Conservation (phyloP, 2,113 vertebrate genomes). For the Micronycteris hirsuta region DNA sequence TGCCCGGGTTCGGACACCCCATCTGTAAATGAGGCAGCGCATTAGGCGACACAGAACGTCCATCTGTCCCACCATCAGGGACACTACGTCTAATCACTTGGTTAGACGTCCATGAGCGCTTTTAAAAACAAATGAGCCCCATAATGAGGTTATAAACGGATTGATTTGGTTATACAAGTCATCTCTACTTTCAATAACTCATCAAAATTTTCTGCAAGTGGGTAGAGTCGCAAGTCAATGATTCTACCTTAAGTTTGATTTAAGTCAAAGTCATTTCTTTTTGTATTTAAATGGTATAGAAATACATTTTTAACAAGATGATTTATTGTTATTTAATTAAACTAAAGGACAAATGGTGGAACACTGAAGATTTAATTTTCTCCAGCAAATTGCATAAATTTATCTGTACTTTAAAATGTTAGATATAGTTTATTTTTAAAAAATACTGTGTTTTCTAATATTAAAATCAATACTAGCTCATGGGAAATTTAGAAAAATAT, state of each 20-base stretch:
- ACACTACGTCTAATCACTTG: not conserved
- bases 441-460: not conserved
- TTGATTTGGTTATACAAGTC: not conserved
- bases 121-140: not conserved
- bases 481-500: not conserved
- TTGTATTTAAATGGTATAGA: not conserved
- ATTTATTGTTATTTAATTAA: slow-evolving; percentile 19
- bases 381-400: not conserved
- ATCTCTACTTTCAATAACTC: not conserved
- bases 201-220: not conserved
- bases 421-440: not conserved
- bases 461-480: not conserved
- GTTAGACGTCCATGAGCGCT: not conserved
- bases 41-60: not conserved
- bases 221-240: not conserved
- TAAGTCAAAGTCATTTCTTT: not conserved
- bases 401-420: slow-evolving; percentile 16
- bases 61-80: not conserved
- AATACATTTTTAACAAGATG: not conserved
- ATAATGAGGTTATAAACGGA: not conserved
- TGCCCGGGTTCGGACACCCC: not conserved
- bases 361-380: not conserved
- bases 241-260: not conserved
- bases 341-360: not conserved
- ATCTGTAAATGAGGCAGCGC: not conserved